Conservation (phyloP, 2,797 vertebrate species). For the Danionella dracula region DNA sequence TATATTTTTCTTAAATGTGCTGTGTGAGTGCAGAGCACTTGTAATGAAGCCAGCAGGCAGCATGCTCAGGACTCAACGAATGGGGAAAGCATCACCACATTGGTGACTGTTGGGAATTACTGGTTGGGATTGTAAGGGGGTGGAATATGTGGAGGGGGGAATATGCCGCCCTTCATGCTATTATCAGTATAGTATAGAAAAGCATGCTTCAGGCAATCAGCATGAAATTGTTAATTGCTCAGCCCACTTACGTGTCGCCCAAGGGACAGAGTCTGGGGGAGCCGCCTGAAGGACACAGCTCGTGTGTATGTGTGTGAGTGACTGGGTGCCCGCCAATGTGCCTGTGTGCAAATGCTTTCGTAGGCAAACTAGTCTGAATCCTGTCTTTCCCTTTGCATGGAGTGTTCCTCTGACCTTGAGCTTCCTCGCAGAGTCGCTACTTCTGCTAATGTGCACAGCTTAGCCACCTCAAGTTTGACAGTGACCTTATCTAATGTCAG, state of each 20-base stretch:
- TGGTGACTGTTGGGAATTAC: conserved; percentile 65
- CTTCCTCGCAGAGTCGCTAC: conserved; percentile 12
- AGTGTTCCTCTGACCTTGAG: conserved; percentile 35
- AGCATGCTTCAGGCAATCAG: conserved; percentile 88
- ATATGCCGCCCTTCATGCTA: conserved; percentile 68
- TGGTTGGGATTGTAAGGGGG: conserved; percentile 44
- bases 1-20: conserved; percentile 69
- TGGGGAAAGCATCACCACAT: conserved; percentile 60
- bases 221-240: conserved; percentile 91
- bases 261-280: conserved; percentile 71
- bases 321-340: conserved; percentile 60
- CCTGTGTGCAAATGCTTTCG: conserved; percentile 51
- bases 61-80: conserved; percentile 56
- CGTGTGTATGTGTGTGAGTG: conserved; percentile 37
- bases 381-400: conserved; percentile 28
- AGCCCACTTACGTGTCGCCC: conserved; percentile 79
- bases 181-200: conserved; percentile 84
- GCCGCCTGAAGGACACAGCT: conserved; percentile 71
- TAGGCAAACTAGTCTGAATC: conserved; percentile 32
- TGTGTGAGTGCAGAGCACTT: conserved; percentile 67
- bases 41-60: conserved; percentile 71
- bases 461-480: conserved; percentile 3
- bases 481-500: conserved; percentile 33
- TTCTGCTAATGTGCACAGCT: conserved; percentile 8
- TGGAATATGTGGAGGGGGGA: conserved; percentile 50